Percentiles rank a stretch among this genome's conserved stretches.
Conservation (phyloP, 2,113 vertebrate genomes). For the Muntiacus muntjak region DNA sequence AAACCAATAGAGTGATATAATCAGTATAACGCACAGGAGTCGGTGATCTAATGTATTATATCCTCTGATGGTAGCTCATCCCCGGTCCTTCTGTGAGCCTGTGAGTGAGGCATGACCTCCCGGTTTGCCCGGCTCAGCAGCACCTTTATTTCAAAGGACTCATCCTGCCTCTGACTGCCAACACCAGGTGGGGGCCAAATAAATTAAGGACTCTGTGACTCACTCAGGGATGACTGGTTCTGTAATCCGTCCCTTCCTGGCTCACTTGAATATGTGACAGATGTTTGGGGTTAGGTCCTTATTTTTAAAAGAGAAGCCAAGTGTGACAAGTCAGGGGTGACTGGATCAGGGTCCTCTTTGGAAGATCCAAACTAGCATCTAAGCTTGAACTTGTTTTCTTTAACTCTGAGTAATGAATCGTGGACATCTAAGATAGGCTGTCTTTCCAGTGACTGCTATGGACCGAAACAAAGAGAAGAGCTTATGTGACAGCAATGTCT, state of each 20-base stretch:
- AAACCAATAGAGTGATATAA: background rate
- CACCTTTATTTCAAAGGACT: too few relatives aligned
- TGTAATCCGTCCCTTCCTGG: background rate
- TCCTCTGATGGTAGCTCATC: rapidly evolving
- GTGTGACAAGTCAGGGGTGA: background rate
- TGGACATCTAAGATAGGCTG: background rate
- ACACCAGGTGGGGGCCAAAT: background rate
- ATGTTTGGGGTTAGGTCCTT: background rate
- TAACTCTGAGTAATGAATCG: background rate
- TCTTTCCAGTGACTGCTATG: background rate
- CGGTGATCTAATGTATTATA: rapidly evolving
- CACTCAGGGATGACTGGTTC: background rate
- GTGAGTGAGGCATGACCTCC: rapidly evolving
- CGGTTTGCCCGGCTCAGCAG: too few relatives aligned
- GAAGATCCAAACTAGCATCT: background rate
- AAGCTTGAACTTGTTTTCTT: background rate
- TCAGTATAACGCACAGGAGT: too few relatives aligned
- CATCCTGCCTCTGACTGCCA: background rate
- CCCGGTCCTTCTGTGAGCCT: background rate
- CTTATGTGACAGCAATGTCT: background rate
- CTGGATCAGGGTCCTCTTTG: background rate
- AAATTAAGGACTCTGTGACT: background rate
- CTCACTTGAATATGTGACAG: rapidly evolving
- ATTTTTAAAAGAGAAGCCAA: background rate
- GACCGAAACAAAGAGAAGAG: background rate